Evolutionary conservation across 1,140 invertebrate species (phyloP).

Genomic region (Lordiphosa collinella): DNA sequence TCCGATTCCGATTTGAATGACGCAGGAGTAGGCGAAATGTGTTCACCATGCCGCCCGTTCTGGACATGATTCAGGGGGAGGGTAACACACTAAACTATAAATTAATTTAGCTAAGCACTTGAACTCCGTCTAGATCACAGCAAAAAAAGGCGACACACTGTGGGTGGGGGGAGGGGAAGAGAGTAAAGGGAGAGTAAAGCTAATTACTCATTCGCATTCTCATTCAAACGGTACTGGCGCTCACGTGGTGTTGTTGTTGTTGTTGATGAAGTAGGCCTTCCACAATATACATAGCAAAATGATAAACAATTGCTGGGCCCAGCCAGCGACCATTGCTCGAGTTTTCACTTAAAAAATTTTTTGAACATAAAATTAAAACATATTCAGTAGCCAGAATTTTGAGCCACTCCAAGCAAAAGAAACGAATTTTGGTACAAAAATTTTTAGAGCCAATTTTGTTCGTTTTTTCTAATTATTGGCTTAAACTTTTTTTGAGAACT

Average conservation of each 20-base stretch:
- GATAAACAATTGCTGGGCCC: too few species aligned
- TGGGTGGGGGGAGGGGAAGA: background rate
- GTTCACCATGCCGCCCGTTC: slow-evolving; percentile 55
- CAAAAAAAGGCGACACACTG: slow-evolving; percentile 9
- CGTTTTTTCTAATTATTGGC: background rate
- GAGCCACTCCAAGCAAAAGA: background rate
- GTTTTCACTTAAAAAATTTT: background rate
- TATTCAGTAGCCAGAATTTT: too few species aligned
- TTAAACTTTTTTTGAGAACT: slow-evolving; percentile 25
- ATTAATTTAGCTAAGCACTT: too few species aligned
- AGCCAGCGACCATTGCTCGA: slow-evolving; percentile 7
- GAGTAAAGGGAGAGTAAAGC: slow-evolving; percentile 15
- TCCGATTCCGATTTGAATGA: slow-evolving; percentile 31
- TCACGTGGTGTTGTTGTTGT: background rate
- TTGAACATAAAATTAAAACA: too few species aligned
- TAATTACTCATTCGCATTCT: background rate
- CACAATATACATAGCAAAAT: background rate
- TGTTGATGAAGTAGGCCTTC: background rate
- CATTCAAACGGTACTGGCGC: background rate
- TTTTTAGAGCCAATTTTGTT: background rate
- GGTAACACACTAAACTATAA: slow-evolving; percentile 11
- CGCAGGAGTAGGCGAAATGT: slow-evolving; percentile 59
- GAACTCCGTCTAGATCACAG: slow-evolving; percentile 13
- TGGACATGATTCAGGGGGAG: slow-evolving; percentile 41
- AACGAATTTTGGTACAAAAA: background rate